Evolutionary conservation across 2,888 invertebrate species (phyloP).

Genomic region (Arrhopalites spinosus): DNA sequence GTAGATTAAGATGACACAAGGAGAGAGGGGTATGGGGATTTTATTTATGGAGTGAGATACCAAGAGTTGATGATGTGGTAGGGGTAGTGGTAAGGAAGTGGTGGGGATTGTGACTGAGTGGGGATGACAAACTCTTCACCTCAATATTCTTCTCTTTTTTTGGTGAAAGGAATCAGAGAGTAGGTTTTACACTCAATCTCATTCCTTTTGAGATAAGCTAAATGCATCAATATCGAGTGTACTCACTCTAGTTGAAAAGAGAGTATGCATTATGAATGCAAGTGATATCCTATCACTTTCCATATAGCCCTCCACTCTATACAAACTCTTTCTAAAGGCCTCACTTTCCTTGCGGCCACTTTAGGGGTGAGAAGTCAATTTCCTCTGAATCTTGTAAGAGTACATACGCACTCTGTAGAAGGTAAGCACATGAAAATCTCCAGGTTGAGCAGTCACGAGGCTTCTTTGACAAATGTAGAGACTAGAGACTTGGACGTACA

Average conservation of each 20-base stretch:
- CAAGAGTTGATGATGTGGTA: too few relatives aligned
- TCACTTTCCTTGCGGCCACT: conserved; percentile 4
- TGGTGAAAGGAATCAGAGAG: conserved; percentile 2
- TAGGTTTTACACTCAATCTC: conserved; percentile 25
- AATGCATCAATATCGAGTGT: conserved; percentile 15
- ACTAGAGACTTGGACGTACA: not conserved
- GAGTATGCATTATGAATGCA: not conserved
- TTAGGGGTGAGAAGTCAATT: conserved; percentile 34
- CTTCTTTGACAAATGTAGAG: too few relatives aligned
- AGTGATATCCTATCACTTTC: conserved; percentile 11
- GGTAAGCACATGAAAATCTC: not conserved
- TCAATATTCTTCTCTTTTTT: not conserved
- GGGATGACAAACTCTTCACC: conserved; percentile 9
- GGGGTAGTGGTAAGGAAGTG: too few relatives aligned
- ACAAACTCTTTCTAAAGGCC: not conserved
- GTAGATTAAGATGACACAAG: too few relatives aligned
- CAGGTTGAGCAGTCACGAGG: conserved; percentile 4
- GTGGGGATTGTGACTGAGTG: not conserved
- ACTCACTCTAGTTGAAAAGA: not conserved
- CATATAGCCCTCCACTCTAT: not conserved
- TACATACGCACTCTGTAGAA: not conserved
- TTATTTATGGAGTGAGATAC: too few relatives aligned
- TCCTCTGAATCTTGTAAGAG: conserved; percentile 9
- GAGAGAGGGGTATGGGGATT: too few relatives aligned
- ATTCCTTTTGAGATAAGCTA: conserved; percentile 19